Base-by-base conservation (phyloP, 2,797 vertebrate genomes). In the Phoxinus dragarum region DNA sequence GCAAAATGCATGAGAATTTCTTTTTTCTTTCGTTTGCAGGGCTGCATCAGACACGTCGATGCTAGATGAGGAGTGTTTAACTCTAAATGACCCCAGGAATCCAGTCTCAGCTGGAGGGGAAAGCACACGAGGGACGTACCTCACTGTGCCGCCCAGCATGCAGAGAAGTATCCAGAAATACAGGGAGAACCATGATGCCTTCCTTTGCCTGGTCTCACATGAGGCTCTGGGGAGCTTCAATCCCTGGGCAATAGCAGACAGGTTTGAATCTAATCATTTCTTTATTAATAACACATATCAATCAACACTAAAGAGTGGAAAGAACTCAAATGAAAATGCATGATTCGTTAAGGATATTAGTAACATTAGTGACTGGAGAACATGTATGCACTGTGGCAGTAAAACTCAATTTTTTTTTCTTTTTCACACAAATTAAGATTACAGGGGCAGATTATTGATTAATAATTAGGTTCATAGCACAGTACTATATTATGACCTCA, bases 201-300 rank as follows among this genome's bases (percentile, higher is more conserved):
- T 97, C 91, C 95, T 98, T 81, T 94, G 88, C 0, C 77, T 93
- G 59, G 94, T 96, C 61, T 95, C 95, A 12, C 97, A 97, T 0
- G 95, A 97, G 89, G 90, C 91, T 0, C 88, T 96, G 27, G 96
- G 96, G 74, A 92, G 90, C 89, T 97, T 99, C 78, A 88, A 97
- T 88, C 97, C 97, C 3, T 98, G 97, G 97, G 92, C 93, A 34
- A 90, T 97, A 21, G 94, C 96, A 61, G 95, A 98, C 90, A 97
- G 97, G 98, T 99, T 93, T 90, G 73, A 38, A 34, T 84, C 36
- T 69, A 56, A 54, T 23, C 2, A 78, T 56, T 81, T 8, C 10
- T 56, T 84, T 12, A 23, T 68, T 40, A 23, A 52, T 52, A 81
- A 36, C 36, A 80, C 74, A 40, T 40, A 11, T 76, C 34, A 38